These are phyloP conservation scores for Deroplatys truncata DNA, from an alignment of 2,888 invertebrate species.

Conservation along the genomic window DNA sequence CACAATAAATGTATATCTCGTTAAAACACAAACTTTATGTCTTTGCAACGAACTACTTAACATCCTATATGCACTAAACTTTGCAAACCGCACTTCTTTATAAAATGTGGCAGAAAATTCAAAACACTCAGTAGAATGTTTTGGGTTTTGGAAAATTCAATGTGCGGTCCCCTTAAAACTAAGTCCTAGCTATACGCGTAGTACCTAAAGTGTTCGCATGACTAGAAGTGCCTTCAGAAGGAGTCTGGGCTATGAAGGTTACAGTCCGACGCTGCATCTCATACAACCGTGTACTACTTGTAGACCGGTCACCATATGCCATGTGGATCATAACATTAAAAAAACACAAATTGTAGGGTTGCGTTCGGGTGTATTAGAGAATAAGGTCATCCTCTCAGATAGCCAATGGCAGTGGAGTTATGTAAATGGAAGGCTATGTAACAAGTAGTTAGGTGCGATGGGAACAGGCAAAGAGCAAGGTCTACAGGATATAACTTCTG, in stretches of 20 bases:
- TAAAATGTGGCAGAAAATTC: too few species aligned
- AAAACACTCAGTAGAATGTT: too few species aligned
- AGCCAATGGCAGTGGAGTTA: background rate
- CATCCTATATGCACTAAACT: too few species aligned
- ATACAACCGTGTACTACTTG: background rate
- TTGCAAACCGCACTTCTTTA: too few species aligned
- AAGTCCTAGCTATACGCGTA: too few species aligned
- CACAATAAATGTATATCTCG: too few species aligned
- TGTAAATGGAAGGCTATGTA: background rate
- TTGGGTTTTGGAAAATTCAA: too few species aligned
- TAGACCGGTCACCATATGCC: background rate
- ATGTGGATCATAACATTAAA: background rate
- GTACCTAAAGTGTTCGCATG: too few species aligned
- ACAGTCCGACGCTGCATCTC: background rate
- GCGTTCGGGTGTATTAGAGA: background rate
- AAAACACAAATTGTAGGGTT: background rate
- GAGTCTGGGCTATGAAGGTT: background rate
- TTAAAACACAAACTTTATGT: too few species aligned
- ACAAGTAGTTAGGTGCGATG: background rate
- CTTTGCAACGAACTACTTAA: too few species aligned
- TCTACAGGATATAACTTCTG: background rate
- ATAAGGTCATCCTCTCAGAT: background rate
- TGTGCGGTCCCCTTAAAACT: too few species aligned
- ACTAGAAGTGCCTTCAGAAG: background rate
- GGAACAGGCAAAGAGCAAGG: background rate